Evolutionary conservation across 2,797 vertebrate species (phyloP).

Genomic region (Naso thynnoides): DNA sequence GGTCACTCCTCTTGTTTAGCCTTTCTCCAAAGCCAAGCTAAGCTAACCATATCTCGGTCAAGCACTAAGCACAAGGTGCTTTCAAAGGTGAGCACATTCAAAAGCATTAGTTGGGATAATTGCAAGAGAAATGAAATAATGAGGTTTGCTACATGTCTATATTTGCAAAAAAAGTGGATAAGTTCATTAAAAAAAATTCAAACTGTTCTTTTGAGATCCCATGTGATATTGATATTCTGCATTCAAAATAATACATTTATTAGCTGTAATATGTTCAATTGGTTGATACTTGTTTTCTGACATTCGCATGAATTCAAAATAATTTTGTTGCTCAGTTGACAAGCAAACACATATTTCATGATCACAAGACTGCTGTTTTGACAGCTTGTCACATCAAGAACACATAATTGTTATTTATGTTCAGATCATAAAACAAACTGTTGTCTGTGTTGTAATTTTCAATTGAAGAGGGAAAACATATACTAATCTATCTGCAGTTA

Average conservation of each 20-base stretch:
- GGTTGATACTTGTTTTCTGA: background rate
- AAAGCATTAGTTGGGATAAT: too few relatives aligned
- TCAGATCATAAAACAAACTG: background rate
- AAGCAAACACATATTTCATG: background rate
- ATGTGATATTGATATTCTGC: background rate
- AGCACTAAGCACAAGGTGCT: too few relatives aligned
- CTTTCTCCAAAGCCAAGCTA: too few relatives aligned
- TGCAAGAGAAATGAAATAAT: too few relatives aligned
- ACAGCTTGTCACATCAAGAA: background rate
- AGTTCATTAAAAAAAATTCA: too few relatives aligned
- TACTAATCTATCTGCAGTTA: too few relatives aligned
- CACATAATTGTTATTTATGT: background rate
- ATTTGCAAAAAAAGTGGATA: too few relatives aligned
- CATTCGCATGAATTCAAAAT: background rate
- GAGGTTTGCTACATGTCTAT: too few relatives aligned
- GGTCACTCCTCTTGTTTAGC: too few relatives aligned
- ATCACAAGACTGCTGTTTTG: background rate
- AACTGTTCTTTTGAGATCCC: too few relatives aligned
- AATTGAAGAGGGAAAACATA: background rate
- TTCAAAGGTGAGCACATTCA: too few relatives aligned
- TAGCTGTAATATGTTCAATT: background rate
- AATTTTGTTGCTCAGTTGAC: background rate
- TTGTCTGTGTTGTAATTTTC: background rate
- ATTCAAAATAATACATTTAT: background rate
- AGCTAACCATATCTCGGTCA: background rate